Percentiles rank a stretch among this genome's conserved stretches.
These are phyloP conservation scores for Pollimyrus isidori DNA, from an alignment of 2,113 vertebrate species.

Conservation along the genomic window DNA sequence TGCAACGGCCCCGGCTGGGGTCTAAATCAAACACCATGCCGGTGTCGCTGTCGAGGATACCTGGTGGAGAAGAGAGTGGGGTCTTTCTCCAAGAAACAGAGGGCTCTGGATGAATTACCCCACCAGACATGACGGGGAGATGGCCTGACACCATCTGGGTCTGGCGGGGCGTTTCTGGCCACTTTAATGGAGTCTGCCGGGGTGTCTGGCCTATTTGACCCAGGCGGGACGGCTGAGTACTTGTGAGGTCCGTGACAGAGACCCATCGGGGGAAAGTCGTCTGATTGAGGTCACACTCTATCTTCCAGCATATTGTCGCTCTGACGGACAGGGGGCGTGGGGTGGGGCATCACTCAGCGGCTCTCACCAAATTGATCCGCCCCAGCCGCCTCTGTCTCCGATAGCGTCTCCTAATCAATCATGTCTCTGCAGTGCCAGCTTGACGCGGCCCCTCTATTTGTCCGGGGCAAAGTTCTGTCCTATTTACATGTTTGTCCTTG, in stretches of 20 bases:
- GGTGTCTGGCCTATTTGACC: neutral
- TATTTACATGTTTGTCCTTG: neutral
- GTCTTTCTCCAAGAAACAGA: neutral
- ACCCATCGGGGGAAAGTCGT: conserved; percentile 1
- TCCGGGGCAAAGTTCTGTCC: conserved; percentile 10
- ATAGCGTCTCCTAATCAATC: conserved; percentile 49
- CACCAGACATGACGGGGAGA: neutral
- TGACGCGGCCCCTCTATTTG: conserved; percentile 29
- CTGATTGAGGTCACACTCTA: conserved; percentile 10
- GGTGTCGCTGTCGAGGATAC: neutral
- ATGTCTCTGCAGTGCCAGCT: conserved; percentile 24
- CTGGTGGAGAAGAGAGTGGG: neutral
- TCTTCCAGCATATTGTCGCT: conserved; percentile 1
- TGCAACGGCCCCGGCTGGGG: neutral
- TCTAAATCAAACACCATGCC: neutral
- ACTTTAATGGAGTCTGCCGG: conserved; percentile 4
- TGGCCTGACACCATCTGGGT: neutral
- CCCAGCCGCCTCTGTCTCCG: conserved; percentile 31
- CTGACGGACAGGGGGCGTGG: conserved; percentile 11
- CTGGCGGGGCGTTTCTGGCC: neutral
- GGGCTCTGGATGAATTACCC: neutral
- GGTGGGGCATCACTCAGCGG: neutral
- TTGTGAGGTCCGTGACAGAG: conserved; percentile 7
- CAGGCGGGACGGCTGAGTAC: neutral
- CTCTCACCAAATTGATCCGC: conserved; percentile 46